Conservation (phyloP, 2,888 invertebrate genomes). For the Phoenoteleia sp. region DNA sequence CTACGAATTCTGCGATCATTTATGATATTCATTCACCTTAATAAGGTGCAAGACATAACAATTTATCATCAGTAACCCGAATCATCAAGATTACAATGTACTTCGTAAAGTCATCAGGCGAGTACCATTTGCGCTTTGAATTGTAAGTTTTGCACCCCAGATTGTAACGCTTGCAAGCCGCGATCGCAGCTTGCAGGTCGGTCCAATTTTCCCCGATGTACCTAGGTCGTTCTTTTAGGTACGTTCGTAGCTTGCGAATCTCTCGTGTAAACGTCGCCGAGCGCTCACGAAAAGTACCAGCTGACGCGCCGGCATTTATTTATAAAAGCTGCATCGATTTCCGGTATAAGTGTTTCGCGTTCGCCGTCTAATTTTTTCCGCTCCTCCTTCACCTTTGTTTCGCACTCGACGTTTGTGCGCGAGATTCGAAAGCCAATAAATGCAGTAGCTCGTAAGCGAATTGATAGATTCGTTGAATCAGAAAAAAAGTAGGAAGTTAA, state of each 20-base stretch:
- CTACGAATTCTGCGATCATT: too few relatives aligned
- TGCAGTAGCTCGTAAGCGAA: slow-evolving; percentile 67
- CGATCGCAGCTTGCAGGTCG: not conserved
- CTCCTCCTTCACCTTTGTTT: not conserved
- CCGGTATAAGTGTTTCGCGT: slow-evolving; percentile 3
- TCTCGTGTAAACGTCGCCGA: slow-evolving; percentile 29
- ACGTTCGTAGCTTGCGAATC: slow-evolving; percentile 48
- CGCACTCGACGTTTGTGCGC: slow-evolving; percentile 5
- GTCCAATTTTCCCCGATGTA: slow-evolving; percentile 52
- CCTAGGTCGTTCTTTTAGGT: slow-evolving; percentile 50
- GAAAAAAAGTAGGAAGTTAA: slow-evolving; percentile 61
- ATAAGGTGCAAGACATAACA: too few relatives aligned
- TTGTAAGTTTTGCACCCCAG: slow-evolving; percentile 28
- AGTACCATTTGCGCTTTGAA: slow-evolving; percentile 9
- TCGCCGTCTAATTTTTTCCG: not conserved
- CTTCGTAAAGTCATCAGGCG: slow-evolving; percentile 34
- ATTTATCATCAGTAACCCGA: too few relatives aligned
- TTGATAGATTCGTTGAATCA: slow-evolving; percentile 65
- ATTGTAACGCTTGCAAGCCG: not conserved
- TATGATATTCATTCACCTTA: too few relatives aligned
- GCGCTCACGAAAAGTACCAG: slow-evolving; percentile 30
- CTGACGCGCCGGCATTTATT: slow-evolving; percentile 31
- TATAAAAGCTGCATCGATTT: slow-evolving; percentile 47
- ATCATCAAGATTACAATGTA: slow-evolving; percentile 38
- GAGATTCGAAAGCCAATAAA: slow-evolving; percentile 58